Conservation (phyloP, 2,888 invertebrate species). For the Oasisia sp. region DNA sequence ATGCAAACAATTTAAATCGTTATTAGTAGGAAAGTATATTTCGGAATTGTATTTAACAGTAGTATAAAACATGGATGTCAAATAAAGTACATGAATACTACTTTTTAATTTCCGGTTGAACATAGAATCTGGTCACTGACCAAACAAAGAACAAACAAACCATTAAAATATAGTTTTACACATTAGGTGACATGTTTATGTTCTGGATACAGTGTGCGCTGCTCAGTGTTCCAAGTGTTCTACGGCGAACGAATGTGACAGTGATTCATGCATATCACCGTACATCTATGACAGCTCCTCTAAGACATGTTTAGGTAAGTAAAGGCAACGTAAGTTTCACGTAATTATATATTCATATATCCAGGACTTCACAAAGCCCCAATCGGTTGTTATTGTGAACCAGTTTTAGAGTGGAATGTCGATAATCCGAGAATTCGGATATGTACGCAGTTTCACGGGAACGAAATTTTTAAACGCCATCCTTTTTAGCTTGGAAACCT, state of each 20-base stretch:
- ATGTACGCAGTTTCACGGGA: too few species aligned
- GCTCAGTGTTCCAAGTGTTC: slow-evolving; percentile 22
- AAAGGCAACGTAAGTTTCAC: neutral
- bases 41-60: neutral
- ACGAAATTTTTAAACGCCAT: too few species aligned
- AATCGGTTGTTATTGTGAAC: too few species aligned
- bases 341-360: neutral
- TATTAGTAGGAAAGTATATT: neutral
- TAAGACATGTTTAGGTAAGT: slow-evolving; percentile 18
- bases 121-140: too few species aligned
- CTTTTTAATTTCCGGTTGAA: too few species aligned
- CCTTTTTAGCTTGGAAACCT: too few species aligned
- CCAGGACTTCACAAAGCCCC: neutral
- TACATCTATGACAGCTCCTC: slow-evolving; percentile 7
- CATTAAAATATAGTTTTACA: neutral
- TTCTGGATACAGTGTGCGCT: slow-evolving; percentile 13
- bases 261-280: slow-evolving; percentile 3
- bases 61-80: too few species aligned
- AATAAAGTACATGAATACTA: too few species aligned
- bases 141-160: too few species aligned
- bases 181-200: neutral
- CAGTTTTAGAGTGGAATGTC: too few species aligned
- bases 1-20: neutral
- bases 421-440: too few species aligned
- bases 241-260: slow-evolving; percentile 19